These are phyloP conservation scores for Telmatherina bonti DNA, from an alignment of 2,797 vertebrate species.

Conservation along the genomic window DNA sequence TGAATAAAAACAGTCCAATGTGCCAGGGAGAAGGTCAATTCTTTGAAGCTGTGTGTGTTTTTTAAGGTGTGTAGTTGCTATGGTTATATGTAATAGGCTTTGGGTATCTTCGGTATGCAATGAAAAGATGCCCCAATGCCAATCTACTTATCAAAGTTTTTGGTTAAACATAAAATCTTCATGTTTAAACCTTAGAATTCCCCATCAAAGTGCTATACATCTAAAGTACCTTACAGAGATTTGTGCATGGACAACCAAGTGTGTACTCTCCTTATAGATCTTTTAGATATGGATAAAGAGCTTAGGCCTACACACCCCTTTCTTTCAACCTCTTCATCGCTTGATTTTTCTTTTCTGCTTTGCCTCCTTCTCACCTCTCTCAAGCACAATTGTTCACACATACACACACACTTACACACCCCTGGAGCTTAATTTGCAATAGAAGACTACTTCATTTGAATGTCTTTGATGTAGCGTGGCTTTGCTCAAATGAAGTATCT, in stretches of 20 bases:
- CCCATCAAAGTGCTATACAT: slow-evolving; percentile 39
- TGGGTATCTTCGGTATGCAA: not conserved
- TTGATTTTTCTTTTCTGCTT: slow-evolving; percentile 42
- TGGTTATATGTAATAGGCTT: not conserved
- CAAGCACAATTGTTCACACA: slow-evolving; percentile 22
- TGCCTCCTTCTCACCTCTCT: slow-evolving; percentile 36
- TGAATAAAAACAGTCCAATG: slow-evolving; percentile 30
- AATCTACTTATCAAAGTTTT: slow-evolving; percentile 11
- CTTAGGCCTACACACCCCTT: slow-evolving; percentile 64
- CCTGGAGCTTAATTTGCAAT: slow-evolving; percentile 79
- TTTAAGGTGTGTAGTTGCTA: not conserved
- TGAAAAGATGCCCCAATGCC: slow-evolving; percentile 7
- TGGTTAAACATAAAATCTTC: slow-evolving; percentile 28
- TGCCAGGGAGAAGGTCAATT: not conserved
- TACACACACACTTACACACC: slow-evolving; percentile 45
- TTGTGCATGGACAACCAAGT: slow-evolving; percentile 21
- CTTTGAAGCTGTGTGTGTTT: not conserved
- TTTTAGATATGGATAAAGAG: slow-evolving; percentile 69
- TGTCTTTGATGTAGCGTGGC: slow-evolving; percentile 80
- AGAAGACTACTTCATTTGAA: slow-evolving; percentile 80
- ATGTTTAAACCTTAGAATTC: slow-evolving; percentile 19
- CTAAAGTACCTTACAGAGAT: slow-evolving; percentile 41
- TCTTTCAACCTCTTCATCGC: slow-evolving; percentile 62
- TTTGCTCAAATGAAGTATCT: slow-evolving; percentile 80
- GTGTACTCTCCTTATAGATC: slow-evolving; percentile 47